Conservation (phyloP, 2,797 vertebrate species). For the Sarcoramphus papa region DNA sequence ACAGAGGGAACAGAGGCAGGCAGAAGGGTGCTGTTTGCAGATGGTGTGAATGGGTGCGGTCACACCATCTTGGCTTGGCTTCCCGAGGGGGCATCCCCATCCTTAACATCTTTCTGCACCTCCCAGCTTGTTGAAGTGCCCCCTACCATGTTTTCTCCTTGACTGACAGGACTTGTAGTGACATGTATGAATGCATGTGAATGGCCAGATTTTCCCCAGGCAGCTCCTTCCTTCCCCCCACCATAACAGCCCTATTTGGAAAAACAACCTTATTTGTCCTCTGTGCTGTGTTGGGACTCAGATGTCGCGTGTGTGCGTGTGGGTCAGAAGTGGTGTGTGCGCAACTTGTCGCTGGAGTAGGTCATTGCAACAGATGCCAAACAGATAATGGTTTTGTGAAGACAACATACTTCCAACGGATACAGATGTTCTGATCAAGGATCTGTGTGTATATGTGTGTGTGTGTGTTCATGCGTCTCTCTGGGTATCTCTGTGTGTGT, state of each 20-base stretch:
- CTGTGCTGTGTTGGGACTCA: neutral
- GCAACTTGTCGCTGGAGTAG: neutral
- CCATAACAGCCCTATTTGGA: neutral
- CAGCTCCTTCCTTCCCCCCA: neutral
- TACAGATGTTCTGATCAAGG: neutral
- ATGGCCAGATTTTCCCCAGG: neutral
- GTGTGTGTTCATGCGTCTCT: accelerated
- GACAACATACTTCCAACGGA: neutral
- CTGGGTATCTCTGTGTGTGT: neutral
- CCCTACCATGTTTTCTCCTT: neutral
- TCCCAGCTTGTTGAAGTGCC: neutral
- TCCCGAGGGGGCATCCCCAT: neutral
- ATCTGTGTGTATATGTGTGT: accelerated
- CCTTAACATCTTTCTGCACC: neutral
- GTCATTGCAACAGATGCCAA: constrained; percentile 29
- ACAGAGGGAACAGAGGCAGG: neutral
- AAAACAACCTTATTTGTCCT: neutral
- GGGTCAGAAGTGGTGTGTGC: neutral
- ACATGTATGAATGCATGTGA: neutral
- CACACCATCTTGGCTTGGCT: neutral
- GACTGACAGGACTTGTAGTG: neutral
- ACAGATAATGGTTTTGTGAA: neutral
- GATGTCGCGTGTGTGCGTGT: accelerated
- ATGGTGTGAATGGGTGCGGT: accelerated
- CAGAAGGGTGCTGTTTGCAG: neutral